Evolutionary conservation across 2,888 invertebrate genomes (phyloP), one percentile per base, ranked within the genome.

Genomic region (Cataglyphis cursor): DNA sequence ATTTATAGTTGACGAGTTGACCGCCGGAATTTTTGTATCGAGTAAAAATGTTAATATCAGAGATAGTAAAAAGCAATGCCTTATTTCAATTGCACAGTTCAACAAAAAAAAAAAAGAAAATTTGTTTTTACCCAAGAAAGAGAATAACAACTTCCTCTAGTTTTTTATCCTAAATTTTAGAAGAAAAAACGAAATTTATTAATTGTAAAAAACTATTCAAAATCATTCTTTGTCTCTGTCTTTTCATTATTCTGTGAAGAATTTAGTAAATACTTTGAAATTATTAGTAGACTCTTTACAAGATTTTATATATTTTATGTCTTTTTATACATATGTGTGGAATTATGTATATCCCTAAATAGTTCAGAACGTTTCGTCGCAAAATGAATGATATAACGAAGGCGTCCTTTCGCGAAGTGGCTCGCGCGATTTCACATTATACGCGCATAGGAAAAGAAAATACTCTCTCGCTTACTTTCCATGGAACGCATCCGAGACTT

Each of bases 401-500:
- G 21, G 24, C n/a, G 6, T 24, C 12, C 28, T 38, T 72, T n/a
- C 31, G 61, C 21, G 15, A 28, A 73, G n/a, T 44, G 41, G 28
- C 12, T 35, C 35, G 6, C 48, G 18, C n/a, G 24, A 38, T 57
- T 76, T 68, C 51, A 24, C n/a, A 24, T 75, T 51, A 62, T 28
- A 28, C 41, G 21, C 18, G 6, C 24, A 18, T 24, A 21, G 24
- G n/a, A 74, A 54, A 18, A 66, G 31, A 82, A 54, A 83, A 66
- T 51, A n/a, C 28, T 76, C 51, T 51, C 41, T n/a, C 54, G 51
- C 82, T 83, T 90, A 90, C 90, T 85, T 89, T 91, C 87, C 73
- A 89, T 65, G 66, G 86, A 81, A 78, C 54, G 24, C 24, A 83
- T 65, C 35, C 70, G 68, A 48, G 81, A 66, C 10, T 87, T 81